Base-by-base conservation (phyloP, 2,797 vertebrate genomes). In the Sorex maritimensis region DNA sequence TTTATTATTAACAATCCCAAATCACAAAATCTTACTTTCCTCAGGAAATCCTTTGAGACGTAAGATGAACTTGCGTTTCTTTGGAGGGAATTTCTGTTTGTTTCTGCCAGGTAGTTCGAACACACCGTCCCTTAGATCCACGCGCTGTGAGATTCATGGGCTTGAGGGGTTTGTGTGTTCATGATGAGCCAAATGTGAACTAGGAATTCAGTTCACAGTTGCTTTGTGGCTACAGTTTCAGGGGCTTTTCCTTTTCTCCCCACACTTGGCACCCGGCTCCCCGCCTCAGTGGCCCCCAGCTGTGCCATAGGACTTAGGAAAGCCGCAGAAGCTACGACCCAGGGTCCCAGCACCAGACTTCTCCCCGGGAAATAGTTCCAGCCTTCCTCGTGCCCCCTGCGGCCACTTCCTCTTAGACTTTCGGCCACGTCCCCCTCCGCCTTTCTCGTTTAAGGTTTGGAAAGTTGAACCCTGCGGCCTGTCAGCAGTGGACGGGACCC, bases 311-410 rank as follows among this genome's bases (percentile, higher is more conserved):
- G 1, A 46, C 24, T 14, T 28, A 38, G 21, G 21, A 55, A 49
- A 82, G 46, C 46, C 61, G 14, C 28, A 26, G 44, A 15, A 19
- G 58, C 2, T 4, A 28, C 49, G 5, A 13, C 3, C 24, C n/a
- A n/a, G 17, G 4, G 4, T 2, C 19, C n/a, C 38, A 30, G 6
- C 28, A 63, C 12, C n/a, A 3, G 23, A 5, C 12, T 21, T 41
- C 19, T 34, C 58, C 52, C 1, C 58, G 1, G 41, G 6, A 63
- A 55, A 19, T 38, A 17, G 67, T 24, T 81, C 41, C 5, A 24
- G 38, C 0, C 1, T 0, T 2, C 13, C 17, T 6, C 5, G 2
- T 28, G 1, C 0, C 13, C 13, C 55, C 28, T 38, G 8, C 12
- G 6, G 69, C 68, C 0, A 10, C 13, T 13, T 74, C 58, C 38